phyloP scores from a whole-genome alignment of 2,113 vertebrate species.

The Peromyscus californicus region DNA sequence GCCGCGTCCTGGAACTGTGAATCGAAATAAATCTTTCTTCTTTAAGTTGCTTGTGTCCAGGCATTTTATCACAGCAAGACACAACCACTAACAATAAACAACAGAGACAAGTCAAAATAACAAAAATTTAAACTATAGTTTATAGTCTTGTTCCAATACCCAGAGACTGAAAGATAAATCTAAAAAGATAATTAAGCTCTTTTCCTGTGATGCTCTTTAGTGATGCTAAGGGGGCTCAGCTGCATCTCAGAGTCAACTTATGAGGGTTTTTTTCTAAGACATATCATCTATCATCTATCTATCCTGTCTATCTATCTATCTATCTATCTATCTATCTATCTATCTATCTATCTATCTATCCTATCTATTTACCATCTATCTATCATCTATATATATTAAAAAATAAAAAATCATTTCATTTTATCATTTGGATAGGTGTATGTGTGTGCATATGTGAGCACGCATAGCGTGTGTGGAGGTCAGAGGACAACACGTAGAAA shows the following conservation, averaged over 20 bases:
- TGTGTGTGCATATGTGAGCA: neutral
- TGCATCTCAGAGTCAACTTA: neutral
- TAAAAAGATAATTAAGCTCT: neutral
- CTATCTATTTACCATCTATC: neutral
- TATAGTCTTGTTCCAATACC: neutral
- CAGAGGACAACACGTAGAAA: neutral
- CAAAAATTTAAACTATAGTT: neutral
- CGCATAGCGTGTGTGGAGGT: no score
- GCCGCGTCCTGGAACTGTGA: neutral
- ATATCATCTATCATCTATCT: neutral
- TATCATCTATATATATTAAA: neutral
- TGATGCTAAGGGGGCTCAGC: neutral
- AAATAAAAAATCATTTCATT: neutral
- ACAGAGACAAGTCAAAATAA: neutral
- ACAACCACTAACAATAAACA: neutral
- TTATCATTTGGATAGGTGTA: neutral
- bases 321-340: neutral
- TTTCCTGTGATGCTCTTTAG: neutral
- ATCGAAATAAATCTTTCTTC: neutral
- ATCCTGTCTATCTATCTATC: neutral
- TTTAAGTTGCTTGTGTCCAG: neutral
- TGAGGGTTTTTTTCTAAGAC: neutral
- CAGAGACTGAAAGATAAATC: conserved; percentile 34
- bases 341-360: neutral
- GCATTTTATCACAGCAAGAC: neutral